phyloP scores from a whole-genome alignment of 2,888 invertebrate genomes.

The Drosophila melanocephala region DNA sequence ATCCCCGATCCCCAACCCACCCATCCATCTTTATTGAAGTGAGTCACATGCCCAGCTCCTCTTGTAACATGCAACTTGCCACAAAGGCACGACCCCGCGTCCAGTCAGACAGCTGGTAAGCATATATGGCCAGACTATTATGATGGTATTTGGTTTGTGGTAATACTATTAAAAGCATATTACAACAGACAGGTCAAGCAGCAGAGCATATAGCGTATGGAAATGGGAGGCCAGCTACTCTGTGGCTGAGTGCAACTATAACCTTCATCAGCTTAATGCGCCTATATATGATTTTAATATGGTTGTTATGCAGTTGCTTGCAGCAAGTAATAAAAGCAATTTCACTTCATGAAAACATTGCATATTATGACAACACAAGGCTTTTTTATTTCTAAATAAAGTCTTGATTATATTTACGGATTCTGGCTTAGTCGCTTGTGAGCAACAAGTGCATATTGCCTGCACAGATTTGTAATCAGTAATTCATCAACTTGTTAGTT shows the following conservation, averaged over 20 bases:
- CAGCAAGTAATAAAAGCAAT: neutral
- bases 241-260: constrained; percentile 11
- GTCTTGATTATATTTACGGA: neutral
- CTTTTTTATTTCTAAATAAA: neutral
- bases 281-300: constrained; percentile 28
- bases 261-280: constrained; percentile 48
- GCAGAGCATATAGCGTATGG: neutral
- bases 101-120: constrained; percentile 1
- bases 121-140: constrained; percentile 18
- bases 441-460: neutral
- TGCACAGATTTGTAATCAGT: neutral
- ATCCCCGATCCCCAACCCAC: neutral
- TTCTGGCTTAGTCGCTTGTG: neutral
- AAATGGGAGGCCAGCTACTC: neutral
- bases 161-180: constrained; percentile 77
- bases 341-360: neutral
- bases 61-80: constrained; percentile 6
- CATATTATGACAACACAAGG: neutral
- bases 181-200: constrained; percentile 13
- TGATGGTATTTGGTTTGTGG: constrained; percentile 49
- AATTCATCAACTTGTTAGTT: neutral
- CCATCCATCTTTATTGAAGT: neutral
- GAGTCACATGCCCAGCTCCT: neutral
- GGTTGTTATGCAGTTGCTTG: constrained; percentile 11
- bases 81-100: constrained; percentile 7